These are phyloP conservation scores for Agriopis marginaria DNA, from an alignment of 2,888 invertebrate genomes.

Conservation along the genomic window DNA sequence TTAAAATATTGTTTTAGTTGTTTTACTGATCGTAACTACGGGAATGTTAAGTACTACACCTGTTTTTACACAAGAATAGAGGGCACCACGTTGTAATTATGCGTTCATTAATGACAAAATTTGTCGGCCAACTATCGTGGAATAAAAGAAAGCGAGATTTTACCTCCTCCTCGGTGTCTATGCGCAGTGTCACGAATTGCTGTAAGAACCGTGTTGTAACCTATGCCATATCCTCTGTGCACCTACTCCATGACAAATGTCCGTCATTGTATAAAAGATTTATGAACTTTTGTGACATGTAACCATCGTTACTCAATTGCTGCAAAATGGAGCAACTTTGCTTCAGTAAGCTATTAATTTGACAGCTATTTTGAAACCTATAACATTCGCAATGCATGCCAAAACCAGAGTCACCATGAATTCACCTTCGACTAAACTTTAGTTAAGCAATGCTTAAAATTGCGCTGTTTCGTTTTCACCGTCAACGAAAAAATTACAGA, in stretches of 20 bases:
- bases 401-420: background rate
- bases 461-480: no score
- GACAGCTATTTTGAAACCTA: constrained; percentile 1
- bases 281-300: constrained; percentile 18
- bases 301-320: constrained; percentile 14
- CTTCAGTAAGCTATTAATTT: constrained; percentile 2
- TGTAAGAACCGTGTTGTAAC: background rate
- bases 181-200: background rate
- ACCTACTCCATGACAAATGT: background rate
- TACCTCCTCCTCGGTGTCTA: no score
- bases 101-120: no score
- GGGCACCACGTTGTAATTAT: no score
- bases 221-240: background rate
- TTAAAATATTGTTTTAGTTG: no score
- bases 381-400: background rate
- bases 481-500: no score
- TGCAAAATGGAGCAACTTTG: constrained; percentile 16
- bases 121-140: no score
- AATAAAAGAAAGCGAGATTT: no score
- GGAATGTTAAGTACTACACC: no score
- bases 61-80: no score
- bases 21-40: no score
- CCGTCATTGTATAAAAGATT: constrained; percentile 19
- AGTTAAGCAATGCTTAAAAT: no score
- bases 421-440: background rate